A percentile compares a stretch with the other conserved stretches of the same genome.
phyloP scores from a whole-genome alignment of 2,797 vertebrate species.

The Onychomys arenicola region DNA sequence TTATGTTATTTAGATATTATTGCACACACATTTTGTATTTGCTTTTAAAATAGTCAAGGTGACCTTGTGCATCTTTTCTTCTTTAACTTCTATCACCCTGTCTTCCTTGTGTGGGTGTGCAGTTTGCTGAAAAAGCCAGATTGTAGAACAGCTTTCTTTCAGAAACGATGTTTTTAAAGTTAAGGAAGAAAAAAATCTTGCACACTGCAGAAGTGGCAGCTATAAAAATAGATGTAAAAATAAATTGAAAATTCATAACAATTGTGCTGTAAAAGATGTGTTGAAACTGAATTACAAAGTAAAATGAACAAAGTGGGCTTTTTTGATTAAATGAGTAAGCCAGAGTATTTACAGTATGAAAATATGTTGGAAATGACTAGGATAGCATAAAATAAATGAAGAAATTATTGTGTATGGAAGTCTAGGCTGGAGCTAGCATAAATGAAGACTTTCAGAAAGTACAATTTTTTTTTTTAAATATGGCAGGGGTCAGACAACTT shows the following conservation, averaged over 20 bases:
- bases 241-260: slow-evolving; percentile 80
- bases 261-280: slow-evolving; percentile 72
- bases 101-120: slow-evolving; percentile 73
- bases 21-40: slow-evolving; percentile 20
- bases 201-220: slow-evolving; percentile 77
- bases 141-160: slow-evolving; percentile 82
- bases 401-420: background rate
- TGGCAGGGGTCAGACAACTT: background rate
- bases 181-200: slow-evolving; percentile 63
- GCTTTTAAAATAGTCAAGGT: slow-evolving; percentile 42
- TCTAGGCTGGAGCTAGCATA: background rate
- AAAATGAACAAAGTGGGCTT: slow-evolving; percentile 77
- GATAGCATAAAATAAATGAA: slow-evolving; percentile 27
- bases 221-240: slow-evolving; percentile 81
- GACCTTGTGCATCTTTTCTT: slow-evolving; percentile 60
- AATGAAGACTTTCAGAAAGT: slow-evolving; percentile 41
- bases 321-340: slow-evolving; percentile 70
- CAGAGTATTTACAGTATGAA: slow-evolving; percentile 63
- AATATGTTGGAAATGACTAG: slow-evolving; percentile 29
- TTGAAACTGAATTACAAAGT: slow-evolving; percentile 74
- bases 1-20: background rate
- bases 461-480: background rate
- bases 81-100: slow-evolving; percentile 72
- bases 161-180: slow-evolving; percentile 80
- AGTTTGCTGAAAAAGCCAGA: slow-evolving; percentile 81